Conservation (phyloP, 1,140 invertebrate genomes). For the Drosophila azteca region DNA sequence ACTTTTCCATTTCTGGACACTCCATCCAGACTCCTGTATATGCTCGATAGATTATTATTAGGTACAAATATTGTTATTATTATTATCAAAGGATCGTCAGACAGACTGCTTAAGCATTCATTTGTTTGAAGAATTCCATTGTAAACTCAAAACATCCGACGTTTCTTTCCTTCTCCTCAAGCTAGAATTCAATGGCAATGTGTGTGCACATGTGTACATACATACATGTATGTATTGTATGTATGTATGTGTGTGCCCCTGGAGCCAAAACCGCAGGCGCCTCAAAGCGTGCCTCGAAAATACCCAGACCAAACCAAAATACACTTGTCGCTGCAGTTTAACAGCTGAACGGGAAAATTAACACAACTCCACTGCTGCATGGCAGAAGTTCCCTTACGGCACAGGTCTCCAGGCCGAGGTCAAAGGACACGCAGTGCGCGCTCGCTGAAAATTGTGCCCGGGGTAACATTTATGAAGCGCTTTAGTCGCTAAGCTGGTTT, state of each 20-base stretch:
- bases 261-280: conserved; percentile 14
- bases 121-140: too few species aligned
- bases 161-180: too few species aligned
- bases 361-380: conserved; percentile 32
- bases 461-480: conserved; percentile 66
- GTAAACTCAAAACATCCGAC: too few species aligned
- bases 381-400: conserved; percentile 30
- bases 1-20: too few species aligned
- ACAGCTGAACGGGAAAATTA: conserved; percentile 45
- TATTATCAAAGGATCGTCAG: too few species aligned
- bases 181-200: too few species aligned
- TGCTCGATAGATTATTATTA: too few species aligned
- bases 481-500: conserved; percentile 79
- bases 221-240: too few species aligned
- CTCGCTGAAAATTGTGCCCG: conserved; percentile 51
- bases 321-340: conserved; percentile 64
- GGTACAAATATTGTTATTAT: too few species aligned
- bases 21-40: too few species aligned
- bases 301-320: conserved; percentile 45
- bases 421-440: conserved; percentile 65
- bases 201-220: too few species aligned
- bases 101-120: too few species aligned
- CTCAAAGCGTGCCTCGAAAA: conserved; percentile 41
- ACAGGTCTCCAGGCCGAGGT: conserved; percentile 21
- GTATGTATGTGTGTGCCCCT: neutral